Conservation (phyloP, 1,140 invertebrate species). For the Conopomorpha cramerella region DNA sequence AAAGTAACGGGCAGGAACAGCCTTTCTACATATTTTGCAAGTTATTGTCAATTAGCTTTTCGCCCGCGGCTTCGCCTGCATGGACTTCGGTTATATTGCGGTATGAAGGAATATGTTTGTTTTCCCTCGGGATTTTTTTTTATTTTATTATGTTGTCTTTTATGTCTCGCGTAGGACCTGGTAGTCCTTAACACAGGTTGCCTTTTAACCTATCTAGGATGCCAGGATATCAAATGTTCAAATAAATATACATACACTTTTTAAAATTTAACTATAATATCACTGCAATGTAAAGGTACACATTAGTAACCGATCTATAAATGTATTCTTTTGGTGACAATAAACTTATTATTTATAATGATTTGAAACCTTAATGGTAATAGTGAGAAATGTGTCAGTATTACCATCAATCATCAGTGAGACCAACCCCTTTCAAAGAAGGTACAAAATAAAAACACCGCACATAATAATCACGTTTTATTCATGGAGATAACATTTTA, state of each 20-base stretch:
- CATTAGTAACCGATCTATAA: neutral
- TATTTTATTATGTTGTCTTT: neutral
- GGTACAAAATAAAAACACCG: neutral
- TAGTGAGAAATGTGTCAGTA: too few species aligned
- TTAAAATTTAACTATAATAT: neutral
- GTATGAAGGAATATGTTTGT: too few species aligned
- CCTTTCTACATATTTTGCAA: too few species aligned
- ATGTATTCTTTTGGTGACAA: neutral
- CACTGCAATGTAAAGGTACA: neutral
- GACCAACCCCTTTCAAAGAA: too few species aligned
- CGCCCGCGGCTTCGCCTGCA: neutral
- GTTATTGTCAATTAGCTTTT: neutral
- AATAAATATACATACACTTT: neutral
- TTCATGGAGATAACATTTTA: too few species aligned
- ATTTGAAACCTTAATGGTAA: too few species aligned
- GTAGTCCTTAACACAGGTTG: too few species aligned
- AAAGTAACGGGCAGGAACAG: too few species aligned
- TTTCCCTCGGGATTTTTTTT: neutral
- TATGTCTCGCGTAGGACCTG: neutral
- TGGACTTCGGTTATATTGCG: neutral
- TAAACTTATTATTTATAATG: neutral
- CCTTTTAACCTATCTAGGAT: too few species aligned
- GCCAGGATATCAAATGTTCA: too few species aligned
- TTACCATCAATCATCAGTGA: too few species aligned
- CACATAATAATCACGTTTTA: slow-evolving; percentile 37